Evolutionary conservation across 2,888 invertebrate species (phyloP), one percentile per base, ranked within the genome.

Genomic region (Pegoplata infirma): DNA sequence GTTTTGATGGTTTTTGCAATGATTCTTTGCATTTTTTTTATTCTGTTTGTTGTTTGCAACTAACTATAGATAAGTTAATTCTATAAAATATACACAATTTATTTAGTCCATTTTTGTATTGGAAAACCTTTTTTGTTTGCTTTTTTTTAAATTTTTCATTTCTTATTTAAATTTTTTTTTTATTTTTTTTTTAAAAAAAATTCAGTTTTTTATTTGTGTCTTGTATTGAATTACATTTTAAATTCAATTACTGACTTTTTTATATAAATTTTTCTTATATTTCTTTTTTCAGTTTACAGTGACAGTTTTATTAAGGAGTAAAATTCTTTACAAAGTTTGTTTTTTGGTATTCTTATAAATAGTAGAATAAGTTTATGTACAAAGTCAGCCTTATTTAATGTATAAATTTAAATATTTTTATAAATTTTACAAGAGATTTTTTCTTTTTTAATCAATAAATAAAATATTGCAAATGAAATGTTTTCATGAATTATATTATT

Each of bases 351-450:
- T 75, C 58, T 76, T 71, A 71, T 56, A 58, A 56, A 66, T 66
- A 66, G 10, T 71, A 68, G 61, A 71, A 51, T 67, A 56, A 68
- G 53, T 71, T 36, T 76, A 86, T 85, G 83, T 86, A 86, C 86
- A 86, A 86, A 86, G 85, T 86, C 86, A 86, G 86, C 86, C 86
- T 86, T 86, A 85, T 78, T 81, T 81, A 80, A 71, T 68, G 46
- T 69, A 49, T 61, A 58, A 55, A 58, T 46, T 73, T 44, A 74
- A 55, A n/a, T 68, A 14, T 56, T 19, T 14, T 56, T 32, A 21
- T 36, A 12, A 12, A 36, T 53, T 28, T 21, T 49, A 19, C n/a
- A 12, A 56, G 63, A 10, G 68, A 16, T 51, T 17, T 49, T 40
- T 19, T 49, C 14, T 23, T 46, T 40, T 23, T 16, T 5, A 51